Conservation (phyloP, 2,797 vertebrate genomes). For the Coregonus suidteri region DNA sequence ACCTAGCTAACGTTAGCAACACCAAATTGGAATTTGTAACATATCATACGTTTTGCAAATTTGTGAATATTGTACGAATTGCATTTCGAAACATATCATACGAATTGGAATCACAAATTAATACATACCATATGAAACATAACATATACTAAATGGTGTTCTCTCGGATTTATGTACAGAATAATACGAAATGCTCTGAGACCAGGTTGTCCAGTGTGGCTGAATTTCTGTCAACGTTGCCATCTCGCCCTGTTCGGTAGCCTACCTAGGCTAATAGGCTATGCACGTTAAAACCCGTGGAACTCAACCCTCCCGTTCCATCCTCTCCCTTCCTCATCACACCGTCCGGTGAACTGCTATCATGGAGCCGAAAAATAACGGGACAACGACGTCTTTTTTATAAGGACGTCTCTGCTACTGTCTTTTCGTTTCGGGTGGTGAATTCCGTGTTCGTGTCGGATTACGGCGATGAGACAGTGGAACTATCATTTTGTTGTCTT, state of each 20-base stretch:
- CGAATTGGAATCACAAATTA: no score
- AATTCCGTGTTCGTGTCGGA: slow-evolving; percentile 45
- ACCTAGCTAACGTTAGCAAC: no score
- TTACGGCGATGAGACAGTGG: slow-evolving; percentile 18
- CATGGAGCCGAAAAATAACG: not conserved
- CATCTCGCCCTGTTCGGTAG: slow-evolving; percentile 36
- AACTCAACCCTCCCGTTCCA: not conserved
- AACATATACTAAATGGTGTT: no score
- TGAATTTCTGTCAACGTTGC: slow-evolving; percentile 41
- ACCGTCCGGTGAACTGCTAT: slow-evolving; percentile 2
- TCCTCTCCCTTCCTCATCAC: slow-evolving; percentile 19
- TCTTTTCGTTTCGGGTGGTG: not conserved
- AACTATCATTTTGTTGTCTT: slow-evolving; percentile 37
- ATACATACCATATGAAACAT: no score
- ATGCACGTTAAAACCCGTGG: slow-evolving; percentile 7
- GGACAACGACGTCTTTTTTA: not conserved
- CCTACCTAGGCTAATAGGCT: not conserved
- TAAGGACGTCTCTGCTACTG: not conserved
- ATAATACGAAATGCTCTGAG: no score
- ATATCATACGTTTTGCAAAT: no score
- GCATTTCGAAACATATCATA: no score
- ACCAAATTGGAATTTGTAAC: no score
- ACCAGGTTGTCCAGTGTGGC: slow-evolving; percentile 30
- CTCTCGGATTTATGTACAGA: no score
- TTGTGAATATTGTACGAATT: no score